These are phyloP conservation scores for Hirtodrosophila trivittata DNA, from an alignment of 2,888 invertebrate species.

Conservation along the genomic window DNA sequence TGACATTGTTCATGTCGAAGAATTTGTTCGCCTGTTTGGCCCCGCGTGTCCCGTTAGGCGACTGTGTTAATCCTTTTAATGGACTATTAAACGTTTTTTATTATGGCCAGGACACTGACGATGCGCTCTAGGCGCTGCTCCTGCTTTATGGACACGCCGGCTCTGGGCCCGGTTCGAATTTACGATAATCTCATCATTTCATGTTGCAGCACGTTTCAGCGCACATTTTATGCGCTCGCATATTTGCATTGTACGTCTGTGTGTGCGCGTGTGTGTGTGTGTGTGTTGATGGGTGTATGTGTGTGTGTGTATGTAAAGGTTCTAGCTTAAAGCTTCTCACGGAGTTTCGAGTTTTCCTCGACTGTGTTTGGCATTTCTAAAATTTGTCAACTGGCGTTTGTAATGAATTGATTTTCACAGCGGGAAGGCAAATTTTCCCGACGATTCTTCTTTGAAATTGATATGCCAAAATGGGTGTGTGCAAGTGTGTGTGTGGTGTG, in stretches of 20 bases:
- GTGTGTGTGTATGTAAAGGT: slow-evolving; percentile 44
- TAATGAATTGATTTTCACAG: slow-evolving; percentile 77
- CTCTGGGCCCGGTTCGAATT: slow-evolving; percentile 52
- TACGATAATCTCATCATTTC: slow-evolving; percentile 73
- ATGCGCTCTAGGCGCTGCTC: slow-evolving; percentile 5
- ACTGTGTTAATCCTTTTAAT: slow-evolving; percentile 68
- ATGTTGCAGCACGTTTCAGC: slow-evolving; percentile 69
- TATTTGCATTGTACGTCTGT: slow-evolving; percentile 59
- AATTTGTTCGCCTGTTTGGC: slow-evolving; percentile 64
- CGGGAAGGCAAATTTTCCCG: slow-evolving; percentile 45
- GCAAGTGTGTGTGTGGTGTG: not conserved
- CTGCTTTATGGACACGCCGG: slow-evolving; percentile 42
- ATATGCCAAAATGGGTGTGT: slow-evolving; percentile 45
- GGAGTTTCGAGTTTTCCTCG: slow-evolving; percentile 6
- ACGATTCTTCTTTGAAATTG: slow-evolving; percentile 59
- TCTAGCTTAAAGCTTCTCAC: slow-evolving; percentile 17
- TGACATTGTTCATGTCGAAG: slow-evolving; percentile 60
- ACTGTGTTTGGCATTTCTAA: slow-evolving; percentile 48
- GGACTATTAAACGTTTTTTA: slow-evolving; percentile 69
- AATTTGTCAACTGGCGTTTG: slow-evolving; percentile 70
- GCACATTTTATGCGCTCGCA: slow-evolving; percentile 71
- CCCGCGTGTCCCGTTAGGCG: slow-evolving; percentile 9
- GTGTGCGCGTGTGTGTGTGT: slow-evolving; percentile 9
- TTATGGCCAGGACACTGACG: slow-evolving; percentile 41
- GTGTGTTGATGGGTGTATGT: slow-evolving; percentile 4